These are phyloP conservation scores for Limonius californicus DNA, from an alignment of 1,140 invertebrate genomes.

Conservation along the genomic window DNA sequence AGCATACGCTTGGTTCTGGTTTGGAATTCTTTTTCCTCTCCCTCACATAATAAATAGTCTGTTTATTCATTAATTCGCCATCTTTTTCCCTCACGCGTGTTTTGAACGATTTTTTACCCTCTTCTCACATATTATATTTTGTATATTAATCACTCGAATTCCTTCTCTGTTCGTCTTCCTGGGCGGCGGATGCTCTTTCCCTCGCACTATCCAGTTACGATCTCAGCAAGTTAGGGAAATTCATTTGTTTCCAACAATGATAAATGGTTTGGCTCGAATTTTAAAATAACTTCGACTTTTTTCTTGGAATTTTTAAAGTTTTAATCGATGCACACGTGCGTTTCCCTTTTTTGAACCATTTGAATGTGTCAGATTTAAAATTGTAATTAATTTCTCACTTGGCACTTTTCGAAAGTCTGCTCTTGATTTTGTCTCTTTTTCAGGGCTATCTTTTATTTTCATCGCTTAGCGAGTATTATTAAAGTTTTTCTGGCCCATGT, in stretches of 20 bases:
- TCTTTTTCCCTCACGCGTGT: neutral
- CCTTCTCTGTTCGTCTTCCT: neutral
- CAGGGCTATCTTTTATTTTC: too few species aligned
- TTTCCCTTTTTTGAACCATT: neutral
- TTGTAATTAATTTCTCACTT: neutral
- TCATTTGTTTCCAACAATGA: conserved; percentile 42
- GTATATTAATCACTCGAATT: conserved; percentile 16
- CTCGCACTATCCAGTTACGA: conserved; percentile 32
- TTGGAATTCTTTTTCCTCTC: conserved; percentile 4
- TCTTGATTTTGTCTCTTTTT: neutral
- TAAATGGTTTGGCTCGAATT: conserved; percentile 32
- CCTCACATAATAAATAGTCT: conserved; percentile 7
- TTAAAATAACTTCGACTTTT: conserved; percentile 20
- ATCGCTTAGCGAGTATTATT: too few species aligned
- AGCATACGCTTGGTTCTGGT: neutral
- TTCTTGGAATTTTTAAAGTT: conserved; percentile 15
- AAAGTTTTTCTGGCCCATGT: too few species aligned
- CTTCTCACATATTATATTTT: conserved; percentile 14
- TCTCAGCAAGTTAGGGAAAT: conserved; percentile 34
- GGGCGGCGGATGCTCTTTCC: neutral
- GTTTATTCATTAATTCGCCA: conserved; percentile 9
- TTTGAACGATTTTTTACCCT: conserved; percentile 10
- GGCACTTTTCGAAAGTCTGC: neutral
- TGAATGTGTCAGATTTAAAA: neutral
- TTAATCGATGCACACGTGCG: neutral